Conservation (phyloP, 2,113 vertebrate species). For the Pseudopodoces humilis region DNA sequence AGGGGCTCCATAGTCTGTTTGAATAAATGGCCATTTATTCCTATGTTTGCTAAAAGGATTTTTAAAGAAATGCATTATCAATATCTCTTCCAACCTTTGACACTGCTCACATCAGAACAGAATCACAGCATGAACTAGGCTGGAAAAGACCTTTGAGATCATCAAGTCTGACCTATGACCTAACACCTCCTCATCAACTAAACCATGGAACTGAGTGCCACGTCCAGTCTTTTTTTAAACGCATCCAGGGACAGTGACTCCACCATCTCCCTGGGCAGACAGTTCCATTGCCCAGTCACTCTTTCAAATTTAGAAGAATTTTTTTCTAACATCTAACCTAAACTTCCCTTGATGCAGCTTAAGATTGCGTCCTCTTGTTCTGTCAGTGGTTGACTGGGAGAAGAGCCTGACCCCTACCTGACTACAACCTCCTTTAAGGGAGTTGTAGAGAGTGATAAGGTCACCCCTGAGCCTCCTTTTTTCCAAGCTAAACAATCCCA, state of each 20-base stretch:
- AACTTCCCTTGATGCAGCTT: not conserved
- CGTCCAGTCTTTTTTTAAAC: not conserved
- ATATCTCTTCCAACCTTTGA: not conserved
- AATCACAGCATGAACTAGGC: not conserved
- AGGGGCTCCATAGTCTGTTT: not conserved
- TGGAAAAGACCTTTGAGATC: not conserved
- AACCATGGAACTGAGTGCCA: not conserved
- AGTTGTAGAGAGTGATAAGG: not conserved
- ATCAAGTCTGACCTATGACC: not conserved
- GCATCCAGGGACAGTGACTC: not conserved
- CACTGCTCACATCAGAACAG: not conserved
- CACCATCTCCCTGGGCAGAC: not conserved
- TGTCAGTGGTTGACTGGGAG: not conserved
- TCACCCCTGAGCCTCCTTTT: not conserved
- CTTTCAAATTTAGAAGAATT: not conserved
- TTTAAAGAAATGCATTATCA: not conserved
- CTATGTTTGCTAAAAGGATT: not conserved
- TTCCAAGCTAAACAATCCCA: not conserved
- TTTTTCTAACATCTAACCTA: not conserved
- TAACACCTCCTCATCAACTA: not conserved
- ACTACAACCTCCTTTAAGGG: not conserved
- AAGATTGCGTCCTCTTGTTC: not conserved
- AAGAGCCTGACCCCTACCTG: too few species aligned
- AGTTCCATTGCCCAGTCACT: not conserved
- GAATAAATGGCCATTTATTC: not conserved